Conservation (phyloP, 2,888 invertebrate species). For the Diloba caeruleocephala region DNA sequence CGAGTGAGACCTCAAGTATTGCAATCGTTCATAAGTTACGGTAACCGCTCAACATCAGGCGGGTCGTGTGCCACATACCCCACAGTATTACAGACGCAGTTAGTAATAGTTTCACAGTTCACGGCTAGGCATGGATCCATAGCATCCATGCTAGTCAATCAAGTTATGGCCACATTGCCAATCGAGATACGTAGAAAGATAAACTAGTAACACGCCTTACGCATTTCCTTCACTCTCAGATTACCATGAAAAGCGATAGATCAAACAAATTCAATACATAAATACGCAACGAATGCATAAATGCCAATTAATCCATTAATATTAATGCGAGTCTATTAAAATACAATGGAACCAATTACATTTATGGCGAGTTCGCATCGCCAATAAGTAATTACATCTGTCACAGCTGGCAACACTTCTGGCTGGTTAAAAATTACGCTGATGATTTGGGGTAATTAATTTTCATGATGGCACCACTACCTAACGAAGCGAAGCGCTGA, state of each 20-base stretch:
- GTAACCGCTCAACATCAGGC: too few relatives aligned
- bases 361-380: conserved; percentile 52
- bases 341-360: conserved; percentile 55
- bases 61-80: too few relatives aligned
- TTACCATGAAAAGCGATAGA: conserved; percentile 10
- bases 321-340: conserved; percentile 57
- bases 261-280: conserved; percentile 30
- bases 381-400: conserved; percentile 59
- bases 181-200: too few relatives aligned
- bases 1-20: too few relatives aligned
- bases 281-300: conserved; percentile 44
- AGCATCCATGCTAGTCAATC: too few relatives aligned
- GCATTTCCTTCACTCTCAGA: background rate
- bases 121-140: too few relatives aligned
- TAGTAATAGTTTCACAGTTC: too few relatives aligned
- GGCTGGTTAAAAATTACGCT: conserved; percentile 43
- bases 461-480: conserved; percentile 40
- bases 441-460: conserved; percentile 51
- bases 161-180: too few relatives aligned
- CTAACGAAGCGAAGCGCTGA: conserved; percentile 28
- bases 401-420: conserved; percentile 53
- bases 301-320: conserved; percentile 51
- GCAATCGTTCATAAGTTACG: too few relatives aligned
- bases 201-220: background rate
- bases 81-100: too few relatives aligned